These are phyloP conservation scores for Chitala chitala DNA, from an alignment of 2,113 vertebrate genomes.

Conservation along the genomic window DNA sequence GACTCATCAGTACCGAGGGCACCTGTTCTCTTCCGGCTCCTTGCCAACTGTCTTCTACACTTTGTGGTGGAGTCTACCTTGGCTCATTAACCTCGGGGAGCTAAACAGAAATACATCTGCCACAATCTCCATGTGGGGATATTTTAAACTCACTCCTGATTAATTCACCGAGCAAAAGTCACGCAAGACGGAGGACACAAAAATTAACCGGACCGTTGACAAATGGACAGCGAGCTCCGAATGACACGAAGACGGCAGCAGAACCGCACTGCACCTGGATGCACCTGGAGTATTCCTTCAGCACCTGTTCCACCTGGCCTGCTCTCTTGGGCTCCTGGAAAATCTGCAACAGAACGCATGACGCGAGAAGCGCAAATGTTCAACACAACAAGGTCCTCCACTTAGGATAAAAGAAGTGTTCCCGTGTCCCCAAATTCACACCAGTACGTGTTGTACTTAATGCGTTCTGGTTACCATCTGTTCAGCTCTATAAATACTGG, in stretches of 20 bases:
- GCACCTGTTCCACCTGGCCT: constrained; percentile 83
- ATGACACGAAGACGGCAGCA: too few relatives aligned
- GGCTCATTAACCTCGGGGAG: not conserved
- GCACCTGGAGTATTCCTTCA: constrained; percentile 79
- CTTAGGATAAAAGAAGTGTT: too few relatives aligned
- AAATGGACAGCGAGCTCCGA: too few relatives aligned
- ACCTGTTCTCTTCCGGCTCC: not conserved
- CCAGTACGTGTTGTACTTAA: too few relatives aligned
- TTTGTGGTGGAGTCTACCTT: not conserved
- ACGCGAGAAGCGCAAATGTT: not conserved
- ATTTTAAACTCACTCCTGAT: not conserved
- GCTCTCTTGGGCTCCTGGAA: constrained; percentile 92
- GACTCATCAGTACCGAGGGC: not conserved
- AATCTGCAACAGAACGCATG: constrained; percentile 51
- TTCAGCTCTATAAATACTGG: too few relatives aligned
- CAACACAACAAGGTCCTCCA: not conserved
- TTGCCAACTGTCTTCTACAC: not conserved
- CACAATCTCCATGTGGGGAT: not conserved
- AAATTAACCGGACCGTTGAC: not conserved
- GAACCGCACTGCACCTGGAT: constrained; percentile 70
- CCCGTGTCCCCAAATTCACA: too few relatives aligned
- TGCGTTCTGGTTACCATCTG: too few relatives aligned
- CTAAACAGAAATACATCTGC: not conserved
- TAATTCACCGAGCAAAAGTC: not conserved
- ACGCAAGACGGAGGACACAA: not conserved